Evolutionary conservation across 2,113 vertebrate genomes (phyloP).

Genomic region (Sylvia atricapilla): DNA sequence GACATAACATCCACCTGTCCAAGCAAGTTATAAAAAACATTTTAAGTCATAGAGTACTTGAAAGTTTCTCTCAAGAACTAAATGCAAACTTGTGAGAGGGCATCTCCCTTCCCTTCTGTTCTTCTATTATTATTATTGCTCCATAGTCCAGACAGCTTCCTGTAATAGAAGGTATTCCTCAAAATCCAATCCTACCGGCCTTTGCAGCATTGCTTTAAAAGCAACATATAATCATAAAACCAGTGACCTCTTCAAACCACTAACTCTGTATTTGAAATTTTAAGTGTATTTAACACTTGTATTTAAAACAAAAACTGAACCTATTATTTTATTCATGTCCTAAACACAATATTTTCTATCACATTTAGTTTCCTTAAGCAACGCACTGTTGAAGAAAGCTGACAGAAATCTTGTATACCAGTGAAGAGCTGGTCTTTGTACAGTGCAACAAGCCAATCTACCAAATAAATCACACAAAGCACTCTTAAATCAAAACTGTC

Average conservation of each 20-base stretch:
- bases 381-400: neutral
- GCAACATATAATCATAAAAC: neutral
- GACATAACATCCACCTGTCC: neutral
- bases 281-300: neutral
- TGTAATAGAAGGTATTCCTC: neutral
- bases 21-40: neutral
- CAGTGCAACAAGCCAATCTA: neutral
- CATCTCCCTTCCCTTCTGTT: neutral
- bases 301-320: neutral
- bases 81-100: neutral
- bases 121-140: neutral
- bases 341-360: neutral
- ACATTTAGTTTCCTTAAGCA: neutral
- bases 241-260: neutral
- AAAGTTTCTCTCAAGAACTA: neutral
- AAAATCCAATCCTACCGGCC: neutral
- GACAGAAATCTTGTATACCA: neutral
- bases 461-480: neutral
- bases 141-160: neutral
- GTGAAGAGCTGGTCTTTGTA: neutral
- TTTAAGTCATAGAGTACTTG: neutral
- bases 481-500: neutral
- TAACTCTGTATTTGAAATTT: neutral
- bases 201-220: neutral
- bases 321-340: neutral